phyloP scores from a whole-genome alignment of 2,888 invertebrate genomes.

The Notodonta dromedarius region DNA sequence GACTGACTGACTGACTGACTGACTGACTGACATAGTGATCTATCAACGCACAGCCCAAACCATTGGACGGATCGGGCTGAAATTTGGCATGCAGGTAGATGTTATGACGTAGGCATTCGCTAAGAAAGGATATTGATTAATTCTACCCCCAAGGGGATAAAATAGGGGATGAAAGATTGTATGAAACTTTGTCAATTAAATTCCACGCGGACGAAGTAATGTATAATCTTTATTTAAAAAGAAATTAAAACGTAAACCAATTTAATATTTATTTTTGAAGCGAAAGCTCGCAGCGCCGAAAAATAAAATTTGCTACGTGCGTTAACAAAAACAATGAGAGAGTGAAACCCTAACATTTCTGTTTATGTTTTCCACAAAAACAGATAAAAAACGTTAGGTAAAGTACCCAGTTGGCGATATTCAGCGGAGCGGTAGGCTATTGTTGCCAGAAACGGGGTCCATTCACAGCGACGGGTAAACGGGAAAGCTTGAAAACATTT shows the following conservation, averaged over 20 bases:
- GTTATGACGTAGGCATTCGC: too few species aligned
- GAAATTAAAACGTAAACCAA: conserved; percentile 30
- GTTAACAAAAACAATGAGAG: conserved; percentile 67
- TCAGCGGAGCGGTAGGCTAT: conserved; percentile 58
- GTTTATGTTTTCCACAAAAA: conserved; percentile 65
- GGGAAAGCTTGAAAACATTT: conserved; percentile 69
- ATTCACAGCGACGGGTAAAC: conserved; percentile 69
- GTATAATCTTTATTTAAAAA: conserved; percentile 26
- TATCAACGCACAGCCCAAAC: too few species aligned
- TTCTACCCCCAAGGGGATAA: too few species aligned
- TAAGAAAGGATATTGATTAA: too few species aligned
- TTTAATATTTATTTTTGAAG: conserved; percentile 37
- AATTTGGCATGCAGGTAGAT: too few species aligned
- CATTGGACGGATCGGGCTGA: too few species aligned
- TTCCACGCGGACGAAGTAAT: too few species aligned
- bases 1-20: too few species aligned
- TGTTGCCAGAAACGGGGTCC: conserved; percentile 68
- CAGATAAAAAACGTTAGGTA: conserved; percentile 53
- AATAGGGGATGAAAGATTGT: too few species aligned
- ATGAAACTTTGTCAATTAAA: too few species aligned
- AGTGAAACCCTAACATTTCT: conserved; percentile 68
- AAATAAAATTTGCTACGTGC: conserved; percentile 57
- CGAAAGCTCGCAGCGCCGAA: conserved; percentile 30
- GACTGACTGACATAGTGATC: too few species aligned
- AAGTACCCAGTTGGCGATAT: conserved; percentile 58